Evolutionary conservation across 35 echinoderm and acorn worm genomes (phyloP).

Genomic region (Apostichopus japonicus): DNA sequence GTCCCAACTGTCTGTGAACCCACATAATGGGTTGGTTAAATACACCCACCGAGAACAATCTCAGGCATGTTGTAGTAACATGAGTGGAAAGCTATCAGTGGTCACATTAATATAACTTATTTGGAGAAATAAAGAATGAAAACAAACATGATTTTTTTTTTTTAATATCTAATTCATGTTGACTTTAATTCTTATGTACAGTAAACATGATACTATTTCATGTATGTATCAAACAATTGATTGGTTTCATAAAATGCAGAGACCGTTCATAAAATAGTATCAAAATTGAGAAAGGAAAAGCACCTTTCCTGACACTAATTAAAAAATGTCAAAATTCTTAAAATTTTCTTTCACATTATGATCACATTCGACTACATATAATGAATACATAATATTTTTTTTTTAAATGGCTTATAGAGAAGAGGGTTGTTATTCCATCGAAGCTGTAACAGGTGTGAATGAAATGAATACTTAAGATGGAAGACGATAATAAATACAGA

Average conservation of each 20-base stretch:
- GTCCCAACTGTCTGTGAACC: no score
- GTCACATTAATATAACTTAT: no score
- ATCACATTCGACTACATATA: neutral
- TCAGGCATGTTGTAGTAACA: no score
- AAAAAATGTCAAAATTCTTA: neutral
- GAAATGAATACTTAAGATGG: neutral
- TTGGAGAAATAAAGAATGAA: neutral
- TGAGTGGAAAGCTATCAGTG: no score
- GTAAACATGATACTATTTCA: slow-evolving; percentile 1
- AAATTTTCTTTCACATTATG: neutral
- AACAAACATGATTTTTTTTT: no score
- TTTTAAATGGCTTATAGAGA: no score
- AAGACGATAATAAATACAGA: neutral
- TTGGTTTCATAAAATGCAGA: neutral
- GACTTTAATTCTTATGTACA: slow-evolving; percentile 20
- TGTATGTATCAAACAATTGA: slow-evolving; percentile 1
- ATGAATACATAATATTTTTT: no score
- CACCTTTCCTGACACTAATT: neutral
- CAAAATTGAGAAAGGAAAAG: neutral
- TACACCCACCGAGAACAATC: no score
- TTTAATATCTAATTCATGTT: slow-evolving; percentile 7
- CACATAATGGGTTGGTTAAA: no score
- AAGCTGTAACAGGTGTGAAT: no score
- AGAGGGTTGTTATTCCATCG: no score
- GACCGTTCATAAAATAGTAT: neutral